Evolutionary conservation across 2,797 vertebrate species (phyloP).

Genomic region (Bradypodion pumilum): DNA sequence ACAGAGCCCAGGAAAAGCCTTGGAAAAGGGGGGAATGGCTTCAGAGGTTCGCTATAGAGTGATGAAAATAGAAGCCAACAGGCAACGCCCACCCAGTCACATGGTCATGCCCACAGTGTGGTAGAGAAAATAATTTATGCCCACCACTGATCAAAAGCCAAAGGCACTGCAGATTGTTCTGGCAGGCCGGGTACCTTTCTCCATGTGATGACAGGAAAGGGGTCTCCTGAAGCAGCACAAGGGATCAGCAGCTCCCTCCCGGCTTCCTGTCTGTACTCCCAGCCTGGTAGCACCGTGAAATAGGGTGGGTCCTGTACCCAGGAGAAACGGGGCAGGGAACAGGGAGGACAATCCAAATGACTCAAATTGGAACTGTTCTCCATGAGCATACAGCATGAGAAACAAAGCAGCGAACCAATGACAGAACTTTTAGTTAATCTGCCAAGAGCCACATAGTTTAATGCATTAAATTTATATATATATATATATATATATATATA

Average conservation of each 20-base stretch:
- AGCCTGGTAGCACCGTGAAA: conserved; percentile 99
- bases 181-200: conserved; percentile 89
- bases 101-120: no score
- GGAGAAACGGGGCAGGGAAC: background rate
- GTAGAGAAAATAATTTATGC: no score
- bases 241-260: conserved; percentile 98
- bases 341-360: background rate
- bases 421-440: background rate
- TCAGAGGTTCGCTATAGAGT: no score
- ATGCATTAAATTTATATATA: background rate
- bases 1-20: no score
- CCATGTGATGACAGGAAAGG: conserved; percentile 96
- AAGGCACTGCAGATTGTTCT: conserved; percentile 75
- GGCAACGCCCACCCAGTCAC: no score
- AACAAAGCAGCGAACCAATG: background rate
- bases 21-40: no score
- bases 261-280: conserved; percentile 99
- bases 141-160: no score
- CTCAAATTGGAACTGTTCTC: background rate
- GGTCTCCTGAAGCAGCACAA: conserved; percentile 97
- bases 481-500: no score
- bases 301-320: conserved; percentile 93
- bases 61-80: no score
- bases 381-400: background rate
- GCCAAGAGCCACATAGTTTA: background rate